Evolutionary conservation across 1,140 invertebrate genomes (phyloP).

Genomic region (Drosophila hydei): DNA sequence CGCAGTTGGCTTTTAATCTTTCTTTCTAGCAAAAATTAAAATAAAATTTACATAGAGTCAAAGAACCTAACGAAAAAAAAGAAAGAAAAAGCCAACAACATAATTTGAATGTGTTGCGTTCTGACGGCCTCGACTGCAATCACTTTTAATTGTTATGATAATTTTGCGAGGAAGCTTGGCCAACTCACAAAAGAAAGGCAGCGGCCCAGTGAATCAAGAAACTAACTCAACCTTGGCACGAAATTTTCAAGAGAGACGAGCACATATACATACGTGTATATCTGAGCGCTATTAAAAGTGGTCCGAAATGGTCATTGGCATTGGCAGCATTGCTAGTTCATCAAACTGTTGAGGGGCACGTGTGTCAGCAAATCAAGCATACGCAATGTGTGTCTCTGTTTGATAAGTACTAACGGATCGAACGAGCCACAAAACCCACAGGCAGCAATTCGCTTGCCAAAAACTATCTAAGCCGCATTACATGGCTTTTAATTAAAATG

Average conservation of each 20-base stretch:
- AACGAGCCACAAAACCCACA: constrained; percentile 49
- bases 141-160: constrained; percentile 74
- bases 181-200: constrained; percentile 48
- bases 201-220: constrained; percentile 23
- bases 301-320: constrained; percentile 20
- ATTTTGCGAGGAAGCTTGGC: constrained; percentile 51
- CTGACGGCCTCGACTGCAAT: constrained; percentile 50
- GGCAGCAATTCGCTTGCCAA: constrained; percentile 44
- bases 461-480: constrained; percentile 9
- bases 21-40: constrained; percentile 59
- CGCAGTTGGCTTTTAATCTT: constrained; percentile 57
- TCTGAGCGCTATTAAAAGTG: constrained; percentile 49
- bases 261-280: constrained; percentile 12
- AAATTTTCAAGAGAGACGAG: constrained; percentile 15
- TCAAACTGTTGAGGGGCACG: constrained; percentile 38
- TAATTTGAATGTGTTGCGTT: constrained; percentile 37
- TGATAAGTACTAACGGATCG: no score
- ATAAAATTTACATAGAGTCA: constrained; percentile 77
- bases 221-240: constrained; percentile 38
- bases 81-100: constrained; percentile 34
- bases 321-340: constrained; percentile 34
- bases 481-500: constrained; percentile 72
- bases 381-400: constrained; percentile 34
- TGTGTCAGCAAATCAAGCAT: constrained; percentile 35
- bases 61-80: constrained; percentile 40